phyloP scores from a whole-genome alignment of 1,140 invertebrate species.

The Schlechtendalia chinensis region DNA sequence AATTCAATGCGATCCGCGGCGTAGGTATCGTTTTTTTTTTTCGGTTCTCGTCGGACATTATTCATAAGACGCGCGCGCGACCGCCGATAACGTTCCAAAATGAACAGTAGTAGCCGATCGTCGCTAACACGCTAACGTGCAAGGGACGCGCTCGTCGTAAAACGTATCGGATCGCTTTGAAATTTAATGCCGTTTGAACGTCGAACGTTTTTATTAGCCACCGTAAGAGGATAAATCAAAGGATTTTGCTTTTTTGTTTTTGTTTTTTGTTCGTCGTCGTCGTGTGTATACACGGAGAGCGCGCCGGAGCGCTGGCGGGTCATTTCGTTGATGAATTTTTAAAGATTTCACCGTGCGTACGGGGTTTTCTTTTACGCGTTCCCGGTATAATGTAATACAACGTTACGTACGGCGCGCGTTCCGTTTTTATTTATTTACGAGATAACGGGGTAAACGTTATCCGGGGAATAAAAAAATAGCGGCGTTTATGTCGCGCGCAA shows the following conservation, averaged over 20 bases:
- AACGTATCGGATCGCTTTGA: background rate
- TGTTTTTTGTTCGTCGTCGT: background rate
- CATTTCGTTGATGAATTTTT: background rate
- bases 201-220: background rate
- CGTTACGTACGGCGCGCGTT: background rate
- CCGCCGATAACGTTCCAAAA: slow-evolving; percentile 25
- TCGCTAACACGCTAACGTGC: no score
- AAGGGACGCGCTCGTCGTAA: background rate
- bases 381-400: background rate
- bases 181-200: background rate
- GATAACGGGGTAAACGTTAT: background rate
- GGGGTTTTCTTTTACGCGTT: background rate
- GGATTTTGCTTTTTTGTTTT: background rate
- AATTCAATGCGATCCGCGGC: background rate
- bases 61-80: slow-evolving; percentile 14
- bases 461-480: background rate
- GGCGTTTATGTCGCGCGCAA: background rate
- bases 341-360: background rate
- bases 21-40: no score
- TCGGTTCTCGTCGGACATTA: background rate
- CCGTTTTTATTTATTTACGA: slow-evolving; percentile 14
- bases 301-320: background rate
- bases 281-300: background rate
- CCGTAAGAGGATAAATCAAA: background rate
- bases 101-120: background rate